Evolutionary conservation across 53 echinoderm and acorn worm genomes (phyloP), one percentile per base, ranked within the genome.

Genomic region (Temnopleurus reevesii): DNA sequence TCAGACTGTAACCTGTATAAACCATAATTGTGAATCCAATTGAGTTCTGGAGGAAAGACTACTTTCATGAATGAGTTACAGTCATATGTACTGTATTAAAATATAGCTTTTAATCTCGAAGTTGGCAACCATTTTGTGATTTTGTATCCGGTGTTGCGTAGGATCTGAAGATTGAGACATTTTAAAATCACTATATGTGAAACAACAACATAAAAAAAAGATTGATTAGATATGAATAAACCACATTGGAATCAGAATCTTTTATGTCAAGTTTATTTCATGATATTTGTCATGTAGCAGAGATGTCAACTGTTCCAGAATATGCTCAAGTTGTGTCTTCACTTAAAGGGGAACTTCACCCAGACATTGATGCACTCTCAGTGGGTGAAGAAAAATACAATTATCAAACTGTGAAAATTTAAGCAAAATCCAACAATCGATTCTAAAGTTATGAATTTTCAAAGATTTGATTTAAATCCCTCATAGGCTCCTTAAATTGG

Each of bases 41-140:
- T 86, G 60, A 86, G 86, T 60, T 87, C n/a, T 46, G 35, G 36
- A 66, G 38, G 54, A 53, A 85, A 66, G 71, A 71, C 88, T 87
- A 61, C 85, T 61, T 85, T 85, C 71, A 55, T 86, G 86, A 61
- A 46, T 45, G 61, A 49, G 63, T 60, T 86, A 86, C 86, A 86
- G 86, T 86, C 88, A 21, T 71, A 66, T 53, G 88, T 87, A 87
- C 88, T 87, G 88, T 87, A 87, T 71, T 85, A 83, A 77, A 81
- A 86, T 64, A 46, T 64, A 87, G 88, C 88, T 87, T 87, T 87
- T 87, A 87, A 87, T 87, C 88, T 87, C 31, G 88, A 30, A 87
- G 88, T 66, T 87, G 88, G 88, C 66, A 87, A 87, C 88, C 71
- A 87, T 87, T 87, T 87, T 87, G 88, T 87, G 88, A 87, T 87